phyloP scores from a whole-genome alignment of 1,140 invertebrate genomes.

The Druon quercuslanigerum region DNA sequence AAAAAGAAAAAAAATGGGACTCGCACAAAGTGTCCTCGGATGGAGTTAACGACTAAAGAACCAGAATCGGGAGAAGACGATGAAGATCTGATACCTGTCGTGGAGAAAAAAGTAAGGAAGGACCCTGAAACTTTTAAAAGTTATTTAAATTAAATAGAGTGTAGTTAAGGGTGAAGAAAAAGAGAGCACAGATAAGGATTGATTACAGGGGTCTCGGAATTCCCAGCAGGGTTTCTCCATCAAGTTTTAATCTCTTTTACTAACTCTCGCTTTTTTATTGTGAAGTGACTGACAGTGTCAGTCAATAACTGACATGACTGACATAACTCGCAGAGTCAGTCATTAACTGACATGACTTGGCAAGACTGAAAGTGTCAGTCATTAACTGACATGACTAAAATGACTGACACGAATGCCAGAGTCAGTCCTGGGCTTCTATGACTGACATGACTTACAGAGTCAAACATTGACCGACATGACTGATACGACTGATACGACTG shows the following conservation, averaged over 20 bases:
- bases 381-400: too few relatives aligned
- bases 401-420: too few relatives aligned
- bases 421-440: too few relatives aligned
- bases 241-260: neutral
- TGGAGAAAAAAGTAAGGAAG: neutral
- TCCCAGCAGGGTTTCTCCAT: constrained; percentile 19
- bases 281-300: too few relatives aligned
- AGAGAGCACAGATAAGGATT: constrained; percentile 19
- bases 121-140: constrained; percentile 5
- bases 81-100: constrained; percentile 24
- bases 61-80: constrained; percentile 10
- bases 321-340: too few relatives aligned
- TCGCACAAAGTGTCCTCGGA: constrained; percentile 20
- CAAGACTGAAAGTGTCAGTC: too few relatives aligned
- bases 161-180: neutral
- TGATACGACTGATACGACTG: too few relatives aligned
- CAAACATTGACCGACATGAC: too few relatives aligned
- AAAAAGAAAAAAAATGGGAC: constrained; percentile 1
- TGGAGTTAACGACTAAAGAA: constrained; percentile 26
- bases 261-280: neutral
- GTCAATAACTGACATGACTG: too few relatives aligned
- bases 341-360: too few relatives aligned
- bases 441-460: too few relatives aligned
- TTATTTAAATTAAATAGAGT: constrained; percentile 31
- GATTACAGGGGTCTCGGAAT: constrained; percentile 7